phyloP scores from a whole-genome alignment of 2,888 invertebrate genomes.

The Latheticus oryzae region DNA sequence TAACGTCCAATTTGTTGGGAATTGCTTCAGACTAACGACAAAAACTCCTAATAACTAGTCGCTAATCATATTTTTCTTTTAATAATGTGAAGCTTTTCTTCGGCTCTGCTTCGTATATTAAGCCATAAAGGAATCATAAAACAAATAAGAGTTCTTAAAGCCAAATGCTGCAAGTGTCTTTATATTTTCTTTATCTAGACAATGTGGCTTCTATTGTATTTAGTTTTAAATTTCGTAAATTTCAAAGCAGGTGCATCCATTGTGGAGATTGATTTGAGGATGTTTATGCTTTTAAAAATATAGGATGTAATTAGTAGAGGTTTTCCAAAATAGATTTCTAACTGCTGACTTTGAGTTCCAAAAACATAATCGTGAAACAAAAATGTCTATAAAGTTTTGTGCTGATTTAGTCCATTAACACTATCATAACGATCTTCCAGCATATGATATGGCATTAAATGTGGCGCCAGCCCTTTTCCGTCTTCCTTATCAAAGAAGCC shows the following conservation, averaged over 20 bases:
- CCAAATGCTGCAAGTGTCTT: slow-evolving; percentile 55
- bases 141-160: slow-evolving; percentile 56
- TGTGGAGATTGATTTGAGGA: slow-evolving; percentile 39
- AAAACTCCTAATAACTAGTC: slow-evolving; percentile 36
- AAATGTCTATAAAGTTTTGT: too few relatives aligned
- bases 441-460: slow-evolving; percentile 39
- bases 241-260: slow-evolving; percentile 37
- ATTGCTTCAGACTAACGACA: slow-evolving; percentile 21
- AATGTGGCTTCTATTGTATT: slow-evolving; percentile 38
- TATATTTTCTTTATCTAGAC: slow-evolving; percentile 43
- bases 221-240: slow-evolving; percentile 32
- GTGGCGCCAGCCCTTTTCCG: slow-evolving; percentile 44
- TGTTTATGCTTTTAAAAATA: slow-evolving; percentile 32
- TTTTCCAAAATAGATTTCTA: slow-evolving; percentile 10
- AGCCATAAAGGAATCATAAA: slow-evolving; percentile 56
- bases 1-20: slow-evolving; percentile 18
- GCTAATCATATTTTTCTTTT: slow-evolving; percentile 43
- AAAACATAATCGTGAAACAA: background rate
- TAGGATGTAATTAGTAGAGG: slow-evolving; percentile 9
- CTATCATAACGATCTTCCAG: slow-evolving; percentile 38
- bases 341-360: background rate
- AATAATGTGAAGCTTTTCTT: slow-evolving; percentile 35
- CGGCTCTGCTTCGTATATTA: slow-evolving; percentile 50
- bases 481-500: slow-evolving; percentile 41
- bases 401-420: too few relatives aligned